Base-by-base conservation (phyloP, 1,140 invertebrate species). In the Drosophila tsacasi region DNA sequence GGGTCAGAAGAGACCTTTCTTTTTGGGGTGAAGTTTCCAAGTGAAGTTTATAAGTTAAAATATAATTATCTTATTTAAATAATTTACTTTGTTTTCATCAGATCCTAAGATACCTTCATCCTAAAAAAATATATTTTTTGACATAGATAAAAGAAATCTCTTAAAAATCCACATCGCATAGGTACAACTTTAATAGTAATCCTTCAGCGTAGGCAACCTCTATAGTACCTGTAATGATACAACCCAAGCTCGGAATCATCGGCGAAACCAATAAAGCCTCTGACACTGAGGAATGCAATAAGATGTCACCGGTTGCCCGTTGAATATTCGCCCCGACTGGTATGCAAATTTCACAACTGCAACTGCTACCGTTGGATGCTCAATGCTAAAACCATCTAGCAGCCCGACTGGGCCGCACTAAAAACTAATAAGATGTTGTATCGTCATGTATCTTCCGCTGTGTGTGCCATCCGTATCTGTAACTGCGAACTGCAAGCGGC, bases 391-490 rank as follows among this genome's bases (percentile, higher is more conserved):
- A 40, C 25, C 67, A 73, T 72, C 52, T 57, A 73, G 37, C 27
- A 59, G 66, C 65, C 59, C 68, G 79, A 75, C 81, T 76, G 69
- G 58, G 71, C 61, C 40, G 76, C 71, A 80, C 71, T 74, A 83
- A 83, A 87, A 87, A 89, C 84, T 89, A 87, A 89, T 87, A 87
- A 89, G 83, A 89, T 84, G 84, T 89, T 89, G 81, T 87, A 89
- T 84, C 76, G 71, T 64, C 67, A 69, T 81, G 73, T 59, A 81
- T 61, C 78, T 81, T 55, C 59, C 71, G 59, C 71, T 44, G 19
- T 37, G 23, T 37, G 27, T 37, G 27, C 44, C 49, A 73, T 73
- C 37, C 30, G 75, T 69, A 69, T 62, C 74, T 73, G 65, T 64
- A 63, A 63, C 79, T 74, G 59, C 67, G 62, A 69, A 47, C 54